Percentiles rank a stretch among this genome's conserved stretches.
Conservation (phyloP, 2,888 invertebrate species). For the Thelaira solivaga region DNA sequence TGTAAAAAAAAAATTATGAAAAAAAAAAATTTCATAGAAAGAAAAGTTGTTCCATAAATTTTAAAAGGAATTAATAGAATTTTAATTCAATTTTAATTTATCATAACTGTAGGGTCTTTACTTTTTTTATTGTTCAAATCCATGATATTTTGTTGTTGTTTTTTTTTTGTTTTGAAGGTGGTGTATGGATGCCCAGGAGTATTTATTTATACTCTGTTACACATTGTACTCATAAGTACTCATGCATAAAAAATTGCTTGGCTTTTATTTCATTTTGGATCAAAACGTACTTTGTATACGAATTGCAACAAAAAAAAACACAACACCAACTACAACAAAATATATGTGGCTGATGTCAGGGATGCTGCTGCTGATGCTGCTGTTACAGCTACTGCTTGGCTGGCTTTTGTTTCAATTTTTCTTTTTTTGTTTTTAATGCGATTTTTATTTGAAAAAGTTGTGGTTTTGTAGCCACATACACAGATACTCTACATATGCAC, state of each 20-base stretch:
- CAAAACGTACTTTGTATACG: slow-evolving; percentile 14
- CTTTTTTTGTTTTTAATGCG: slow-evolving; percentile 30
- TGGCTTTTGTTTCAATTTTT: slow-evolving; percentile 29
- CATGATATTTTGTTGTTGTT: too few relatives aligned
- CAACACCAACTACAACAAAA: too few relatives aligned
- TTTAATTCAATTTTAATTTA: too few relatives aligned
- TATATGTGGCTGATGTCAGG: slow-evolving; percentile 1
- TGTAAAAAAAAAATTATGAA: too few relatives aligned
- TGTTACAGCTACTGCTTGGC: background rate
- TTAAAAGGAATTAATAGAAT: too few relatives aligned
- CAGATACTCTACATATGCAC: too few relatives aligned
- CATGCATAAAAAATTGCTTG: slow-evolving; percentile 41
- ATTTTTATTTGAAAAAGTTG: slow-evolving; percentile 30
- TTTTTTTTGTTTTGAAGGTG: slow-evolving; percentile 27
- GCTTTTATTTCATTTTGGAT: slow-evolving; percentile 37
- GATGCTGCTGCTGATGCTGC: background rate
- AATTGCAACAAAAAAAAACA: too few relatives aligned
- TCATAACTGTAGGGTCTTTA: background rate
- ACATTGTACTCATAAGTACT: slow-evolving; percentile 33
- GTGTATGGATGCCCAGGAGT: slow-evolving; percentile 34
- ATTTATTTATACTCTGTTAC: slow-evolving; percentile 45
- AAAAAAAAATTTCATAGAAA: too few relatives aligned
- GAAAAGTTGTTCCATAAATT: too few relatives aligned
- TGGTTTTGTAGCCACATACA: background rate
- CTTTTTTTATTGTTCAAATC: background rate